A percentile compares a stretch with the other conserved stretches of the same genome.
These are phyloP conservation scores for Megathymus violae DNA, from an alignment of 1,140 invertebrate species.

Conservation along the genomic window DNA sequence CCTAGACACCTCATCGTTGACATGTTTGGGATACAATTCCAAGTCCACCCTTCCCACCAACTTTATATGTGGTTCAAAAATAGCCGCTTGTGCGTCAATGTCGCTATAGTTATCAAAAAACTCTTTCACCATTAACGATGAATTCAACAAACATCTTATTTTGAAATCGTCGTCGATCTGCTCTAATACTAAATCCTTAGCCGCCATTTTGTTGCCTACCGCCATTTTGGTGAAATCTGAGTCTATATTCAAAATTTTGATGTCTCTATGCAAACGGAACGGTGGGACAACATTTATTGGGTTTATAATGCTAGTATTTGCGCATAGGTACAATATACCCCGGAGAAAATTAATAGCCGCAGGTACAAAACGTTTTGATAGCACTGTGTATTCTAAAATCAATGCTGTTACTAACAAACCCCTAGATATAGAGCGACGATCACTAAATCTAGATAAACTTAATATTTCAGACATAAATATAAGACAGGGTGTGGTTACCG, in stretches of 20 bases:
- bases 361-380: constrained; percentile 93
- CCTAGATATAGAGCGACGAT: constrained; percentile 87
- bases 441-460: constrained; percentile 85
- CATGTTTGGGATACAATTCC: constrained; percentile 86
- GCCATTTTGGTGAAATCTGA: constrained; percentile 70
- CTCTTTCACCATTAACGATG: constrained; percentile 84
- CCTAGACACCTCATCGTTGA: constrained; percentile 79
- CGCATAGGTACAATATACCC: constrained; percentile 87
- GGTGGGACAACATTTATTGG: constrained; percentile 86
- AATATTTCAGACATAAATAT: constrained; percentile 94
- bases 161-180: constrained; percentile 86
- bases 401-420: constrained; percentile 91
- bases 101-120: constrained; percentile 84
- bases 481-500: constrained; percentile 92
- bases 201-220: constrained; percentile 59
- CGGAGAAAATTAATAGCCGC: constrained; percentile 90
- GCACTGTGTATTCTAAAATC: constrained; percentile 89
- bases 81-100: constrained; percentile 77
- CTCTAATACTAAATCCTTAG: constrained; percentile 81
- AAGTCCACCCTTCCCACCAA: constrained; percentile 79
- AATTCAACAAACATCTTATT: constrained; percentile 83
- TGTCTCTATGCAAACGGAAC: constrained; percentile 84
- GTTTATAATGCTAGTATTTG: constrained; percentile 84
- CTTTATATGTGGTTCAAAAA: constrained; percentile 76
- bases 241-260: constrained; percentile 84